Evolutionary conservation across 2,113 vertebrate species (phyloP), one percentile per base, ranked within the genome.

Genomic region (Micromys minutus): DNA sequence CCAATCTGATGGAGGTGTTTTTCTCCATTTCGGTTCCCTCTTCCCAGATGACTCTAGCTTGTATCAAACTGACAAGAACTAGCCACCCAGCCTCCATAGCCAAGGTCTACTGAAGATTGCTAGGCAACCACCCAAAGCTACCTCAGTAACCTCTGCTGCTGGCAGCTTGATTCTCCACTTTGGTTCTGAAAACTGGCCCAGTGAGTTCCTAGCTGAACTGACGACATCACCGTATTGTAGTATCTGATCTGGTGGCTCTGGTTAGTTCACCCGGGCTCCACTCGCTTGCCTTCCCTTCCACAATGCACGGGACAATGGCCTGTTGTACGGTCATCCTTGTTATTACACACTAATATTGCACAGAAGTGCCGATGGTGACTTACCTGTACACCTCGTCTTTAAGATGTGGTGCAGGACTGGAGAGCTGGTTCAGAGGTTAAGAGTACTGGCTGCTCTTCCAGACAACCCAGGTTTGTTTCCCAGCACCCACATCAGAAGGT

Each of bases 71-170:
- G 34, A 80, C 36, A 81, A 59, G 13, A 57, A 59, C 19, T 36
- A 81, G 7, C 36, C 79, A 47, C 36, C 12, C 55, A 81, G 36
- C n/a, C n/a, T 81, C 79, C 55, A 59, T 12, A 8, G 45, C 7
- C 19, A 21, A 21, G 6, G 69, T 16, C 0, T 11, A 7, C 21
- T 4, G 10, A 0, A 42, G 26, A 17, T 55, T 17, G 16, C 76
- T 59, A 5, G 42, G 47, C 47, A 55, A 1, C 8, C n/a, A 0
- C 39, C 17, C 0, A 72, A 21, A 75, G 45, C 75, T 34, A 65
- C 29, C 29, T 65, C 63, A 45, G 5, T 52, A 3, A 1, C 5
- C 7, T 31, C 1, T n/a, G 7, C 22, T 3, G 3, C 29, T 21
- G 19, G 17, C 15, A 29, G 5, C 63, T 52, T 22, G 26, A 42